Base-by-base conservation (phyloP, 2,888 invertebrate species). In the Hemithea aestivaria region DNA sequence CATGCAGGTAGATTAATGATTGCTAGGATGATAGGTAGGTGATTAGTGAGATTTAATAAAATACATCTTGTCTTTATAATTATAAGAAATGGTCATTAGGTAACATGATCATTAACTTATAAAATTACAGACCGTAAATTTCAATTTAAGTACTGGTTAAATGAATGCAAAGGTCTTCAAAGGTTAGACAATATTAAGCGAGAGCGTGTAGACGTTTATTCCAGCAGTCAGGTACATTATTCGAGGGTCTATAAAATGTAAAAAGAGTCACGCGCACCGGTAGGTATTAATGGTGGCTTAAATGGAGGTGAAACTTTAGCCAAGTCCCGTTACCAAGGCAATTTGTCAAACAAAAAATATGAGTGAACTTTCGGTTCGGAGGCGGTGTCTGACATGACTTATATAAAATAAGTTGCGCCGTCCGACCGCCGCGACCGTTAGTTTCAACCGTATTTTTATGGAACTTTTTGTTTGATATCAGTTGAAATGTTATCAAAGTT, bases 311-410 rank as follows among this genome's bases (percentile, higher is more conserved):
- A 77, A 83, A 83, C 77, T 81, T 77, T 71, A 64, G 69, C 73
- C 64, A 81, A 81, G 78, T 78, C 73, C 74, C 77, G 74, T 84
- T 81, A 79, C 78, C 71, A 69, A 65, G 66, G 71, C 77, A 76
- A 82, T 84, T 84, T 83, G 82, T 84, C 82, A 84, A 80, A 81
- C 73, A 78, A 80, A 84, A 84, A 83, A 79, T 84, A 82, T 81
- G 73, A 70, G 66, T 70, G 63, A 81, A 80, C 74, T 82, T 83
- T 73, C 63, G 69, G 74, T 63, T 71, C 68, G 66, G 71, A 62
- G 72, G 71, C 71, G 72, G 72, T 76, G 74, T 74, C 69, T 72
- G 76, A 76, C 78, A 75, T 67, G 75, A 76, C 71, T 75, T 79
- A 73, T 78, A 81, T 75, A 81, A 77, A n/a, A 79, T 79, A 79